phyloP scores from a whole-genome alignment of 2,888 invertebrate genomes.

The Galerucella pusilla region DNA sequence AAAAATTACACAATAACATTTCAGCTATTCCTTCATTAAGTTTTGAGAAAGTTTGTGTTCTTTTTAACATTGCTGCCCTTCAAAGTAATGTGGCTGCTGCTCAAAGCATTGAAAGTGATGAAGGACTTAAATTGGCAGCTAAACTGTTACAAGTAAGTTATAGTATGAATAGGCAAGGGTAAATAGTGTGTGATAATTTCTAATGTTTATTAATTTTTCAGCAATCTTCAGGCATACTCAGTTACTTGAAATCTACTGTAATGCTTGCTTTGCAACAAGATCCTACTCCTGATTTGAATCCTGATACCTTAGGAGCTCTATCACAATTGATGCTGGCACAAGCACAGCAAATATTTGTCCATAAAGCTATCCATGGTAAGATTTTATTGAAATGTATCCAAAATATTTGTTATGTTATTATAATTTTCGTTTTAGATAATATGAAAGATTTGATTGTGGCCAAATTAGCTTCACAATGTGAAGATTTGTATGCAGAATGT shows the following conservation, averaged over 20 bases:
- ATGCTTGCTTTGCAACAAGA: slow-evolving; percentile 90
- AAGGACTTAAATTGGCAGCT: slow-evolving; percentile 91
- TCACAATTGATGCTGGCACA: slow-evolving; percentile 94
- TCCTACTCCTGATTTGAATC: slow-evolving; percentile 94
- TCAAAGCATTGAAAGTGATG: slow-evolving; percentile 90
- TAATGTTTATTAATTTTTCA: slow-evolving; percentile 60
- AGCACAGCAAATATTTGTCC: slow-evolving; percentile 96
- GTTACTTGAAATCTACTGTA: slow-evolving; percentile 83
- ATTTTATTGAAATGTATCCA: background rate
- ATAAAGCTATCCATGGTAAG: slow-evolving; percentile 88
- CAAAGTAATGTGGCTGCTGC: slow-evolving; percentile 89
- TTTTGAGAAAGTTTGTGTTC: slow-evolving; percentile 93
- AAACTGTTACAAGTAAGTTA: slow-evolving; percentile 85
- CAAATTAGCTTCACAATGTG: slow-evolving; percentile 91
- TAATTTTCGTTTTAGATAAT: slow-evolving; percentile 71
- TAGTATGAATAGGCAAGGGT: background rate
- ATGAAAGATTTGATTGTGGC: slow-evolving; percentile 96
- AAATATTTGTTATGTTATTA: background rate
- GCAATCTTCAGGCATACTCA: slow-evolving; percentile 92
- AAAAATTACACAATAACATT: slow-evolving; percentile 37
- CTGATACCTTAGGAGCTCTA: slow-evolving; percentile 90
- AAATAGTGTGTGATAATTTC: too few species aligned
- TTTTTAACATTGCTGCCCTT: slow-evolving; percentile 96
- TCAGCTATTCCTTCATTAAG: slow-evolving; percentile 87
- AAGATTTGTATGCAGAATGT: slow-evolving; percentile 94